These are phyloP conservation scores for Myrmecophaga tridactyla DNA, from an alignment of 2,113 vertebrate species.

Conservation along the genomic window DNA sequence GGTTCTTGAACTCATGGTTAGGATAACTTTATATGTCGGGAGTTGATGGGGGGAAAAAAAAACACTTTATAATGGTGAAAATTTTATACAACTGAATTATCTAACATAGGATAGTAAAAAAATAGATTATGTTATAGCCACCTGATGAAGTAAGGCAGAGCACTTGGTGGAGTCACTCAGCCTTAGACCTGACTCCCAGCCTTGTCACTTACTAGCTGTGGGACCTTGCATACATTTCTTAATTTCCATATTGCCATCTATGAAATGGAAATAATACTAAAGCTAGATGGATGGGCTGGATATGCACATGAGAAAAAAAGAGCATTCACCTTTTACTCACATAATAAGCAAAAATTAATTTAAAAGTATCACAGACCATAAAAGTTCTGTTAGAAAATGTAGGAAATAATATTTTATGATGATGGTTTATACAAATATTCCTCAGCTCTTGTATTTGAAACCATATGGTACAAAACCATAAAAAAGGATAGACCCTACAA, in stretches of 20 bases:
- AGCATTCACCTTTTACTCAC: background rate
- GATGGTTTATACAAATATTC: background rate
- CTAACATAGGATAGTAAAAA: background rate
- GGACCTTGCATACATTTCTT: background rate
- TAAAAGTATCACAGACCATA: background rate
- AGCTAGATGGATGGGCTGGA: background rate
- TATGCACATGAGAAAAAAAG: background rate
- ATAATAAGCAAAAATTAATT: background rate
- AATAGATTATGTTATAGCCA: background rate
- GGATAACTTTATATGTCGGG: too few relatives aligned
- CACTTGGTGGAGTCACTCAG: background rate
- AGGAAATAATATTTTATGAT: background rate
- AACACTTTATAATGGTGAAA: background rate
- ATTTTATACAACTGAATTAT: background rate
- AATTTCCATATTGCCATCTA: background rate
- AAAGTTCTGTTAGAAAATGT: background rate
- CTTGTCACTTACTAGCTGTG: background rate
- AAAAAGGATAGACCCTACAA: background rate
- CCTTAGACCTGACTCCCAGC: background rate
- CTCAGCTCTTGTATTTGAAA: background rate
- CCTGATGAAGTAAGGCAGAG: background rate
- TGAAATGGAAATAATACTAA: background rate
- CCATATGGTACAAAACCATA: background rate
- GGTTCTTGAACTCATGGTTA: too few relatives aligned
- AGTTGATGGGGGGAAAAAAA: too few relatives aligned